Evolutionary conservation across 2,113 vertebrate genomes (phyloP).

Genomic region (Galbula dea): DNA sequence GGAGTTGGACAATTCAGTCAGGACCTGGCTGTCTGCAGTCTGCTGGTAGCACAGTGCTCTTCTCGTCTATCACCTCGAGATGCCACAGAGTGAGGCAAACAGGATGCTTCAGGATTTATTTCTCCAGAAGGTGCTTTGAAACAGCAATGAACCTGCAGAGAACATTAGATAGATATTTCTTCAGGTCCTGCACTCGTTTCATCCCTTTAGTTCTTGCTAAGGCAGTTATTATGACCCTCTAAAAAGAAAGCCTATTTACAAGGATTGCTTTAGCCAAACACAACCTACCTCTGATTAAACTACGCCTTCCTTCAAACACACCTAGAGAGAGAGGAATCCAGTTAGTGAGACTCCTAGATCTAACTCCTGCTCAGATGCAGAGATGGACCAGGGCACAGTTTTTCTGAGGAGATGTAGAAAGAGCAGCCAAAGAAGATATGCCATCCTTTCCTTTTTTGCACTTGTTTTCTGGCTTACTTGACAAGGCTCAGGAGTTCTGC

Average conservation of each 20-base stretch:
- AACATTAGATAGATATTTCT: background rate
- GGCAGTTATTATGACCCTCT: background rate
- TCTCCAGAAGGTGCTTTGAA: background rate
- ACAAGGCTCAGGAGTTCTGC: background rate
- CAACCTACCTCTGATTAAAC: background rate
- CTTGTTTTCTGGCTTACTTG: background rate
- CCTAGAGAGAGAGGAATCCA: background rate
- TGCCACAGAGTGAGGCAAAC: background rate
- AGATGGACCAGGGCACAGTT: background rate
- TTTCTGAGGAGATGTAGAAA: background rate
- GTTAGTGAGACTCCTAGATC: background rate
- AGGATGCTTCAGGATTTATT: background rate
- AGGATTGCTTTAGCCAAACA: background rate
- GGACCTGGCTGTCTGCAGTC: background rate
- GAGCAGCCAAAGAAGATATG: background rate
- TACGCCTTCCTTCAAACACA: background rate
- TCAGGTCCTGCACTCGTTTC: background rate
- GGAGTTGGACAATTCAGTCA: background rate
- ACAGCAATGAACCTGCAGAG: background rate
- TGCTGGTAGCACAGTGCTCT: background rate
- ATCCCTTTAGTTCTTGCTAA: background rate
- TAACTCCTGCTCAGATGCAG: background rate
- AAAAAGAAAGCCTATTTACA: background rate
- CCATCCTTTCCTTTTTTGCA: background rate
- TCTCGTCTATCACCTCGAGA: fast-evolving